These are phyloP conservation scores for Halcyon senegalensis DNA, from an alignment of 2,113 vertebrate species.

Conservation along the genomic window DNA sequence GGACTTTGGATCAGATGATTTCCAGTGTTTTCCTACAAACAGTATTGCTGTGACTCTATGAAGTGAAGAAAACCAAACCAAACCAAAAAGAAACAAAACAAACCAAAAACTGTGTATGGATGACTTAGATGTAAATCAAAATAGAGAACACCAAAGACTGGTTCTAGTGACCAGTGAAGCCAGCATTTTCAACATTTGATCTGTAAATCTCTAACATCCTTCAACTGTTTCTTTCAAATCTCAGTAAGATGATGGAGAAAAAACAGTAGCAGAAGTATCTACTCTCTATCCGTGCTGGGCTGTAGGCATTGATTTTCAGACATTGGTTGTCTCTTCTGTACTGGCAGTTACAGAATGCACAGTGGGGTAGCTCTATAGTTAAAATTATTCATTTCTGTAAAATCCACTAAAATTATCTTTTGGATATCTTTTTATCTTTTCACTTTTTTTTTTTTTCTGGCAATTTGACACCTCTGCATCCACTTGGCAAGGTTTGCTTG, in stretches of 20 bases:
- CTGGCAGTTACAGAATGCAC: background rate
- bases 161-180: background rate
- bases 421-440: background rate
- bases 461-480: background rate
- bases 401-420: background rate
- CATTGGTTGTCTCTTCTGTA: background rate
- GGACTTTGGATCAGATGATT: background rate
- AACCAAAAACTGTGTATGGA: rapidly evolving
- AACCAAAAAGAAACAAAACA: background rate
- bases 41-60: background rate
- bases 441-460: background rate
- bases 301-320: background rate
- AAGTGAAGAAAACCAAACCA: background rate
- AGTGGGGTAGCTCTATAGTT: background rate
- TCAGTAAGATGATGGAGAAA: background rate
- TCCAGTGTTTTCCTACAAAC: background rate
- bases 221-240: background rate
- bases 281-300: background rate
- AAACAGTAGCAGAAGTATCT: background rate
- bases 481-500: background rate
- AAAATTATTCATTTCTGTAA: background rate
- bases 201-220: background rate
- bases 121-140: background rate
- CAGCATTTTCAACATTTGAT: background rate
- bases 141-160: background rate